Conservation (phyloP, 2,888 invertebrate species). For the Bursaphelenchus okinawaensis region DNA sequence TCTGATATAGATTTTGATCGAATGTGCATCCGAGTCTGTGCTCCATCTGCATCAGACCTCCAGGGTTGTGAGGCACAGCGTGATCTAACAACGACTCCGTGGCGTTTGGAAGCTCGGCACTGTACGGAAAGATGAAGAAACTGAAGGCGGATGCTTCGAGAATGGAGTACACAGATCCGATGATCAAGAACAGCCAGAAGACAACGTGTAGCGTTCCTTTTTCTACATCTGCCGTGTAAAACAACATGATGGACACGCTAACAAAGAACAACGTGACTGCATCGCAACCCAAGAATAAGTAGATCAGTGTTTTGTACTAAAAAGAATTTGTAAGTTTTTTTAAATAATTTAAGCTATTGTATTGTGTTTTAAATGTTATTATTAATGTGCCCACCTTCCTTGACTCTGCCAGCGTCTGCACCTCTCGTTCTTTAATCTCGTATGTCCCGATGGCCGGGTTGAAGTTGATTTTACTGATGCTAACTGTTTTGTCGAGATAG, state of each 20-base stretch:
- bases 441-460: slow-evolving; percentile 44
- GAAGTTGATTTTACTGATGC: slow-evolving; percentile 54
- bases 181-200: slow-evolving; percentile 43
- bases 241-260: slow-evolving; percentile 38
- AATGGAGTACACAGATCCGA: slow-evolving; percentile 37
- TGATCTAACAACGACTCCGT: slow-evolving; percentile 49
- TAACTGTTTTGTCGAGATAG: slow-evolving; percentile 49
- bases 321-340: slow-evolving; percentile 15
- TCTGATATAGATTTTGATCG: slow-evolving; percentile 47
- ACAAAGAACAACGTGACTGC: slow-evolving; percentile 40
- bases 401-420: slow-evolving; percentile 35
- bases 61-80: slow-evolving; percentile 54
- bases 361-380: neutral
- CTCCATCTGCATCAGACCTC: slow-evolving; percentile 47
- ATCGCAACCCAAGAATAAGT: slow-evolving; percentile 46
- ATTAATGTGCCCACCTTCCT: slow-evolving; percentile 33
- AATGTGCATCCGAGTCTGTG: slow-evolving; percentile 50
- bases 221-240: slow-evolving; percentile 40
- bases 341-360: neutral
- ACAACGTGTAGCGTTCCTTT: slow-evolving; percentile 34
- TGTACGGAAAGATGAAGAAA: slow-evolving; percentile 38
- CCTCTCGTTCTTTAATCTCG: slow-evolving; percentile 43
- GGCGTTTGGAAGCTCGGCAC: slow-evolving; percentile 36
- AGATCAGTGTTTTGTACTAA: slow-evolving; percentile 51
- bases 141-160: slow-evolving; percentile 43